Percentiles rank a stretch among this genome's conserved stretches.
Conservation (phyloP, 2,888 invertebrate genomes). For the Dastarcus helophoroides region DNA sequence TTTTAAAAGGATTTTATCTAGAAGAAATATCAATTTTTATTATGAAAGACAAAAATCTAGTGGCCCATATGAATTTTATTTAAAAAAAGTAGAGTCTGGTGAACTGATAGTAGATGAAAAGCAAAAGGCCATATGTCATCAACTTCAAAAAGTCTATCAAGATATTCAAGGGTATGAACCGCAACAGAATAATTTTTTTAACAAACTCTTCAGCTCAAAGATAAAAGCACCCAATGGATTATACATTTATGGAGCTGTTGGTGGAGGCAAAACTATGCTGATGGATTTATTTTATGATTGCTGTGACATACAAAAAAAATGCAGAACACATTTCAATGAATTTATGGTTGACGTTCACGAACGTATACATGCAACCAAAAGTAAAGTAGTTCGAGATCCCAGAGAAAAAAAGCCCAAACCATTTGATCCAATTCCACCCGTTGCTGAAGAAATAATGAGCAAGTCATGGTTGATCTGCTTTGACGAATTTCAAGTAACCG, state of each 20-base stretch:
- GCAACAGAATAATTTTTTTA: slow-evolving; percentile 36
- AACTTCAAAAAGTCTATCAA: slow-evolving; percentile 56
- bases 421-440: slow-evolving; percentile 91
- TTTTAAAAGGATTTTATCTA: no score
- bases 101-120: slow-evolving; percentile 55
- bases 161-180: slow-evolving; percentile 50
- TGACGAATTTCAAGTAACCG: slow-evolving; percentile 98
- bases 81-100: slow-evolving; percentile 47
- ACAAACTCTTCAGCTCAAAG: slow-evolving; percentile 26
- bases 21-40: no score
- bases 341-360: slow-evolving; percentile 96
- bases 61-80: no score
- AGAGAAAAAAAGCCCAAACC: slow-evolving; percentile 48
- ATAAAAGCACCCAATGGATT: slow-evolving; percentile 56
- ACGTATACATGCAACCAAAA: slow-evolving; percentile 77
- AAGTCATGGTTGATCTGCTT: slow-evolving; percentile 92
- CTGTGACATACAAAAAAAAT: slow-evolving; percentile 53
- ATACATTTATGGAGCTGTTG: slow-evolving; percentile 83
- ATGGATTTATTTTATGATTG: slow-evolving; percentile 95
- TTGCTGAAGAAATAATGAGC: slow-evolving; percentile 75
- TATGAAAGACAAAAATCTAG: no score
- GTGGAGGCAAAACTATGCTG: slow-evolving; percentile 96
- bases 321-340: slow-evolving; percentile 88
- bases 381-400: slow-evolving; percentile 39
- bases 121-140: slow-evolving; percentile 57